Percentiles rank a stretch among this genome's conserved stretches.
Conservation (phyloP, 37 sponge, comb jelly and placozoan species). For the Chondrosia reniformis region DNA sequence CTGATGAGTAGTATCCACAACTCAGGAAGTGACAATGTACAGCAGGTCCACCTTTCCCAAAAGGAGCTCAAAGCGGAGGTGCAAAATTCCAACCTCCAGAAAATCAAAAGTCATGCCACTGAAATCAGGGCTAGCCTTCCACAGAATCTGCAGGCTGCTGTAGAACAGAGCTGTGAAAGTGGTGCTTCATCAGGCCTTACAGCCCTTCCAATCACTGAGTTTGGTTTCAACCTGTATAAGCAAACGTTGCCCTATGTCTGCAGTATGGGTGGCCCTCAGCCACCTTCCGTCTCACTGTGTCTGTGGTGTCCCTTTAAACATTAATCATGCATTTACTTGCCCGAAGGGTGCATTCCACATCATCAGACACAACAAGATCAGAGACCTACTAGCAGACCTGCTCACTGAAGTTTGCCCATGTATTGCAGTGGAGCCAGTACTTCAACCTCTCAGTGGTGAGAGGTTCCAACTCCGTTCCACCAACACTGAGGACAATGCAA, state of each 20-base stretch:
- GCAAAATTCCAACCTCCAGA: neutral
- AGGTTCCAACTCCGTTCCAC: neutral
- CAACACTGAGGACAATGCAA: conserved; percentile 4
- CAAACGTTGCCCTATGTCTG: neutral
- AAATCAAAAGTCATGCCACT: neutral
- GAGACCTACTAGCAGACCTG: neutral
- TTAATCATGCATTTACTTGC: conserved; percentile 15
- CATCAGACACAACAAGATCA: neutral
- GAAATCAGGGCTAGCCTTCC: neutral
- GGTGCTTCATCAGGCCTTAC: conserved; percentile 5
- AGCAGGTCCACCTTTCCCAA: neutral
- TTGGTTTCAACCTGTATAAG: conserved; percentile 7
- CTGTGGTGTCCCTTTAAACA: neutral
- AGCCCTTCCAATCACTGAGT: neutral
- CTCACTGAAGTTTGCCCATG: conserved; percentile 5
- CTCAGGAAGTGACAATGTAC: neutral
- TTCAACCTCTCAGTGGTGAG: conserved; percentile 15
- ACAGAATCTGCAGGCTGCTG: neutral
- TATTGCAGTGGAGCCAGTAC: neutral
- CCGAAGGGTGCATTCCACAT: neutral
- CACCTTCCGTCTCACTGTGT: neutral
- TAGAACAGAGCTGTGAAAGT: neutral
- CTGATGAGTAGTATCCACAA: neutral
- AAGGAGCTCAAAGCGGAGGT: neutral
- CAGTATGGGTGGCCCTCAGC: neutral